A percentile compares a stretch with the other conserved stretches of the same genome.
These are phyloP conservation scores for Chromoteleia sp. DNA, from an alignment of 2,888 invertebrate genomes.

Conservation along the genomic window DNA sequence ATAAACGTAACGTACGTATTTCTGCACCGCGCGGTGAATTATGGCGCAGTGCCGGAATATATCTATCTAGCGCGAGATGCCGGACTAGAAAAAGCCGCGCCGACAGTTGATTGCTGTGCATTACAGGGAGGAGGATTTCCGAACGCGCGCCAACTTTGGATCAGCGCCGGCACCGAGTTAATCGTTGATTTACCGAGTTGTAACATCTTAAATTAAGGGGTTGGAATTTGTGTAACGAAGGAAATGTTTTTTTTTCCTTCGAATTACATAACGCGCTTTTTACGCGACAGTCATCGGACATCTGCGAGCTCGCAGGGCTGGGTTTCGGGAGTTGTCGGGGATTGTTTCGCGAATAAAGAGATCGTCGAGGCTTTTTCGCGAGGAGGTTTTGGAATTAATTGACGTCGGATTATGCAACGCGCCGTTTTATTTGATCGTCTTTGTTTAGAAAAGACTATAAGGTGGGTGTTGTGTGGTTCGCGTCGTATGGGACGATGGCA, in stretches of 20 bases:
- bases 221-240: constrained; percentile 11
- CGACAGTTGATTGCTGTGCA: constrained; percentile 30
- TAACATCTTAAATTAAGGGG: constrained; percentile 27
- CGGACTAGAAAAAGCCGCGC: constrained; percentile 20
- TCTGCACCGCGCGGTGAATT: constrained; percentile 29
- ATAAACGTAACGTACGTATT: constrained; percentile 52
- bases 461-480: not conserved
- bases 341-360: not conserved
- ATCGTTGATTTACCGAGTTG: constrained; percentile 22
- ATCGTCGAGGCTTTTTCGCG: constrained; percentile 1
- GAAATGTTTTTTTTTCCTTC: constrained; percentile 10
- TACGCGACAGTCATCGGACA: too few relatives aligned
- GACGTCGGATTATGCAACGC: not conserved
- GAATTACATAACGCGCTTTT: constrained; percentile 25
- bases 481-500: constrained; percentile 5
- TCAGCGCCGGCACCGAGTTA: constrained; percentile 1
- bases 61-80: constrained; percentile 18
- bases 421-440: constrained; percentile 26
- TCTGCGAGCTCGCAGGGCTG: too few relatives aligned
- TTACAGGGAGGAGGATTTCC: constrained; percentile 17
- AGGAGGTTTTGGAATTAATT: too few relatives aligned
- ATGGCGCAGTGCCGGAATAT: constrained; percentile 21
- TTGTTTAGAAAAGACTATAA: constrained; percentile 14
- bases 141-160: constrained; percentile 24
- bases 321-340: too few relatives aligned